Evolutionary conservation across 2,888 invertebrate genomes (phyloP).

Genomic region (Lochmaea capreae): DNA sequence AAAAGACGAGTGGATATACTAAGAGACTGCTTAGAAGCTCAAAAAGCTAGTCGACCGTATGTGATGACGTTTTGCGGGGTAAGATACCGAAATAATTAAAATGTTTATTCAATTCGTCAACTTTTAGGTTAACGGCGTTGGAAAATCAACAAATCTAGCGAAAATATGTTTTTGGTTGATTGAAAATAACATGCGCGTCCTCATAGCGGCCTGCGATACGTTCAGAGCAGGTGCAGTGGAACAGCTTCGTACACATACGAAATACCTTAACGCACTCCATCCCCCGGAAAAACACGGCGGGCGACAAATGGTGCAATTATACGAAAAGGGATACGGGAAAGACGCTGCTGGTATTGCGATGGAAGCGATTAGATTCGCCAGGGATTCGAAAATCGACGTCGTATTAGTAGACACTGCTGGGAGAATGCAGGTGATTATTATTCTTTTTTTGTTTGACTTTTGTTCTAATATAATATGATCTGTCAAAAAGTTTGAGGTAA

Average conservation of each 20-base stretch:
- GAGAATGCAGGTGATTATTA: constrained; percentile 83
- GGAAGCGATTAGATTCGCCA: constrained; percentile 93
- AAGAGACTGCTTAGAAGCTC: constrained; percentile 92
- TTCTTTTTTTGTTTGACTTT: neutral
- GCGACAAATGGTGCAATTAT: constrained; percentile 89
- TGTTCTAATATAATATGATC: no score
- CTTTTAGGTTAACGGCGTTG: constrained; percentile 85
- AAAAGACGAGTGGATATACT: constrained; percentile 95
- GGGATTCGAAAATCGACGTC: constrained; percentile 85
- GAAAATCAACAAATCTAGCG: constrained; percentile 98
- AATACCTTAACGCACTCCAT: constrained; percentile 94
- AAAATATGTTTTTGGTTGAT: constrained; percentile 99
- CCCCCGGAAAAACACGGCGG: constrained; percentile 80
- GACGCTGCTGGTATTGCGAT: constrained; percentile 98
- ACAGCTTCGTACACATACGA: constrained; percentile 94
- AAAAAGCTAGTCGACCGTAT: constrained; percentile 85
- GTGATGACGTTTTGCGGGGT: constrained; percentile 98
- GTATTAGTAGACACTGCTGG: constrained; percentile 99
- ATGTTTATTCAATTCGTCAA: constrained; percentile 19
- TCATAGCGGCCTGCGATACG: constrained; percentile 99
- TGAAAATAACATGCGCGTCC: constrained; percentile 94
- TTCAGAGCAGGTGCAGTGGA: constrained; percentile 99
- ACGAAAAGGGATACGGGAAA: constrained; percentile 95
- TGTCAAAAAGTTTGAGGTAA: no score
- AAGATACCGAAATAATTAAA: constrained; percentile 24